Evolutionary conservation across 2,797 vertebrate species (phyloP), one percentile per base, ranked within the genome.

Genomic region (Ciconia nigra): DNA sequence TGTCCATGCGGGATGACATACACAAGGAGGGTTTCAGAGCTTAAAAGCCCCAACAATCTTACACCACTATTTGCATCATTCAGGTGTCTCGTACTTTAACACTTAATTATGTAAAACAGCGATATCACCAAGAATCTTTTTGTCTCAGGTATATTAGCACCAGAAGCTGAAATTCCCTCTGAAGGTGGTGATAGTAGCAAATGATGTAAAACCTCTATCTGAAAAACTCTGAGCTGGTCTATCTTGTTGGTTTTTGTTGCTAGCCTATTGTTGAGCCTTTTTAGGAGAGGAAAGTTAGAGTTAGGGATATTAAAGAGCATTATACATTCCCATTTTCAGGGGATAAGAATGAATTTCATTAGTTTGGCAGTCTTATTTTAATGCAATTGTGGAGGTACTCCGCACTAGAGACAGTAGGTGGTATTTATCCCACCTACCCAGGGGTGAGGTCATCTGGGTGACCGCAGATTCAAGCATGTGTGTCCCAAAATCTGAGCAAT

Each of bases 361-460:
- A 9, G 7, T 83, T 70, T 41, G 39, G 14, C 28, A 69, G n/a
- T 15, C 37, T 65, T 19, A 52, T 52, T 89, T 80, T 54, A 54
- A n/a, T 54, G 14, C 7, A 25, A 3, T 17, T 49, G 37, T 55
- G 35, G 16, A 87, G 35, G 22, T 9, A 42, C 4, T 24, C 7
- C 1, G 1, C 19, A 7, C 15, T 59, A 47, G 11, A 58, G 14
- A 46, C 10, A 15, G 13, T 2, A 33, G 57, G 7, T 15, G 15
- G 4, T 41, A 11, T 66, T 93, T 88, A 8, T 76, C 24, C 57
- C 44, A 26, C 41, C 10, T 29, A 7, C 18, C 3, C 31, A 29
- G 11, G 14, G 25, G 5, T 59, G 41, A 52, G 19, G 11, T 61
- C 35, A 79, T 13, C n/a, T 83, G 24, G 3, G 11, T 19, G 29